These are phyloP conservation scores for Corythornis cristatus DNA, from an alignment of 2,113 vertebrate species.

Conservation along the genomic window DNA sequence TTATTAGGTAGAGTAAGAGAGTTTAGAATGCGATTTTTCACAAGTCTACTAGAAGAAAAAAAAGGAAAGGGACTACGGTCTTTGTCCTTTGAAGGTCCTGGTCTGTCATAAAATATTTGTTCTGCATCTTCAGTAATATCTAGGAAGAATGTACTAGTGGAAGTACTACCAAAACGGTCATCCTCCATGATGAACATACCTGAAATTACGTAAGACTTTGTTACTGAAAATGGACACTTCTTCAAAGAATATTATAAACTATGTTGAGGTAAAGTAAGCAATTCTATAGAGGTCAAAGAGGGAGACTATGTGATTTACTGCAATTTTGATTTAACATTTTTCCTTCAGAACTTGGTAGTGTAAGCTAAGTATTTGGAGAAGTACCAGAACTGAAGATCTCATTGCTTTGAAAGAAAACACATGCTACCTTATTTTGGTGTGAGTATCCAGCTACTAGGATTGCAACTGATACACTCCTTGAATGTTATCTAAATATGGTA, in stretches of 20 bases:
- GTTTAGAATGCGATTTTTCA: conserved; percentile 91
- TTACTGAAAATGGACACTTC: not conserved
- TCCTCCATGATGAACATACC: conserved; percentile 97
- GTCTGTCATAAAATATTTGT: conserved; percentile 83
- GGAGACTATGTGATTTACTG: fast-evolving
- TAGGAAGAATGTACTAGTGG: conserved; percentile 79
- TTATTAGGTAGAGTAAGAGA: conserved; percentile 93
- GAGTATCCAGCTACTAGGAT: not conserved
- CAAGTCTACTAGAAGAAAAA: conserved; percentile 89
- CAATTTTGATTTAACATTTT: not conserved
- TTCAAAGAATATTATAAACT: not conserved
- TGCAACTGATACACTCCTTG: not conserved
- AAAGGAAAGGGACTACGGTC: conserved; percentile 92
- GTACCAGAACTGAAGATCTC: not conserved
- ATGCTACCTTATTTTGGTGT: not conserved
- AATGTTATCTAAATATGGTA: not conserved
- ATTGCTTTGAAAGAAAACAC: not conserved
- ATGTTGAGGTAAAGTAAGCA: not conserved
- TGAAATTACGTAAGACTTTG: conserved; percentile 54
- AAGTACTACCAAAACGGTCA: conserved; percentile 86
- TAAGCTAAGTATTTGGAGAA: not conserved
- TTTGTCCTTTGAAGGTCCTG: conserved; percentile 91
- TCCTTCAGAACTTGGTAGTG: not conserved
- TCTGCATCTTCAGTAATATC: conserved; percentile 88
- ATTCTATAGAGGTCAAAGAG: not conserved